Evolutionary conservation across 1,140 invertebrate species (phyloP), one percentile per base, ranked within the genome.

Genomic region (Tetragnatha versicolor): DNA sequence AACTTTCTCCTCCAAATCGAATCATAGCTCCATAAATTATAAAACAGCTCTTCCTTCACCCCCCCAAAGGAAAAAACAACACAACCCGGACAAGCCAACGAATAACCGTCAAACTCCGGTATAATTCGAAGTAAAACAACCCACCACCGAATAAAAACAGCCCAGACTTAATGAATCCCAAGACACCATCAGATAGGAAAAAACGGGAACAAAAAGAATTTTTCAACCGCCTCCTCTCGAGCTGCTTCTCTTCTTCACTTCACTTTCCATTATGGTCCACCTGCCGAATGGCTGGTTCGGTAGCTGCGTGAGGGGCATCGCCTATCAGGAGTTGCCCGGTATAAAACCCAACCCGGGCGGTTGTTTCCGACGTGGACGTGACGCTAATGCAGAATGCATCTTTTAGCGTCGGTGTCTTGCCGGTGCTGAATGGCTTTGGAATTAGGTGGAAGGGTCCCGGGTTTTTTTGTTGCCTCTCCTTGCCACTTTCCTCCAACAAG

Each of bases 201-300:
- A n/a, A n/a, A n/a, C n/a, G n/a, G n/a, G n/a, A n/a, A n/a, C n/a
- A n/a, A n/a, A n/a, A n/a, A n/a, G n/a, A n/a, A n/a, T n/a, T n/a
- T n/a, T 66, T 27, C 42, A 25, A 20, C 35, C 33, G 29, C 9
- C 10, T 63, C 33, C 25, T 63, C 29, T 39, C 12, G 27, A 49
- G 65, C 31, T 68, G 42, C 25, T 68, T 33, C 45, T 49, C 61
- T n/a, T n/a, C n/a, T 68, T 35, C 31, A 49, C 68, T 70, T 70
- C 68, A 55, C 49, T 70, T 70, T 70, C 68, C 68, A 70, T 70
- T 70, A 70, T 39, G 31, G 68, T 25, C 49, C 51, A 70, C 68
- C 68, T 73, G 69, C 69, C 53, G 53, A 60, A 65, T 66, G 17
- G 63, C 63, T 25, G 63, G 63, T 66, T 53, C 47, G 12, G 68